Percentiles rank a stretch among this genome's conserved stretches.
phyloP scores from a whole-genome alignment of 2,113 vertebrate species.

The Tyto alba region DNA sequence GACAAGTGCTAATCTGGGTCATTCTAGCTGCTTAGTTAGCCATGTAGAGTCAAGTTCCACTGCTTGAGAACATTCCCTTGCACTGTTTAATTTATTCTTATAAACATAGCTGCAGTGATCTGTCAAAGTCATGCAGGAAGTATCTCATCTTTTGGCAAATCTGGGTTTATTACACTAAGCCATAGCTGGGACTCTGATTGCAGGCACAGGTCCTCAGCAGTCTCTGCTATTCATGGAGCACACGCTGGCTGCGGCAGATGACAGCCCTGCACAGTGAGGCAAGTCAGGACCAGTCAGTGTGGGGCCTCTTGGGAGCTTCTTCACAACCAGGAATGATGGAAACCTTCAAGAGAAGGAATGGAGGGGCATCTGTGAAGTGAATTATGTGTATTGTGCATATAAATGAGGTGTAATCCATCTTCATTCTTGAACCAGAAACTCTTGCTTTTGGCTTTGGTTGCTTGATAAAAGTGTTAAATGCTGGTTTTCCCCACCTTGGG shows the following conservation, averaged over 20 bases:
- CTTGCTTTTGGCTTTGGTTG: not conserved
- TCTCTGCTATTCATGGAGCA: not conserved
- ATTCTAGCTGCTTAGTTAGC: not conserved
- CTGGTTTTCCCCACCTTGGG: accelerated
- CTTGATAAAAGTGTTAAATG: not conserved
- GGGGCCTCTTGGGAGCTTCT: not conserved
- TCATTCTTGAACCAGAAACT: not conserved
- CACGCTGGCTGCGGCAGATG: accelerated
- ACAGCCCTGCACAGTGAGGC: accelerated
- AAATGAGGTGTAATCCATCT: not conserved
- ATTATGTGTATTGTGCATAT: not conserved
- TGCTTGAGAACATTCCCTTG: not conserved
- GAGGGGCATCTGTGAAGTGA: not conserved
- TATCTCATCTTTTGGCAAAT: not conserved
- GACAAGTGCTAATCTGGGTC: not conserved
- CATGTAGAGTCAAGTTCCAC: not conserved
- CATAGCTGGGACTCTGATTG: not conserved
- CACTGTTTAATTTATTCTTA: not conserved
- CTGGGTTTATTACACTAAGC: not conserved
- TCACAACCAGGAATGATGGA: not conserved
- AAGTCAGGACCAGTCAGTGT: not conserved
- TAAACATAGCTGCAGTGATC: not conserved
- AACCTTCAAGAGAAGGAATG: not conserved
- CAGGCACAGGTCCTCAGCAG: not conserved
- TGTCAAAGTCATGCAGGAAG: not conserved